These are phyloP conservation scores for Helleia helle DNA, from an alignment of 2,888 invertebrate species.

Conservation along the genomic window DNA sequence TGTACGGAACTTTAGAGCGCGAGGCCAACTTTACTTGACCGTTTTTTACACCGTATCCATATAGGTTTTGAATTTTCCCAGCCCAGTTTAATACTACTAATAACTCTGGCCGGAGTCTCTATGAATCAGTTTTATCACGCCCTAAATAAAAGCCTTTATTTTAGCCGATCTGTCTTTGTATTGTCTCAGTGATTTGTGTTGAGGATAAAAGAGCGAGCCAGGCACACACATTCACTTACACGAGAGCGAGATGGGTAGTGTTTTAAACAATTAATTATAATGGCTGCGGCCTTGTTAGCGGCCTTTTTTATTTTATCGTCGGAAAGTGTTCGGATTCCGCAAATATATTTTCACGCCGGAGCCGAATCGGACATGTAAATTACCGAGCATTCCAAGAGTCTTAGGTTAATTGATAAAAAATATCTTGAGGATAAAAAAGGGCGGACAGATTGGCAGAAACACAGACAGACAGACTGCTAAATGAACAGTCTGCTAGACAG, in stretches of 20 bases:
- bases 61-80: background rate
- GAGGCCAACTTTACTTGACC: background rate
- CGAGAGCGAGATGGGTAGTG: conserved; percentile 27
- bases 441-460: too few species aligned
- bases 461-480: too few species aligned
- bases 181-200: conserved; percentile 59
- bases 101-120: background rate
- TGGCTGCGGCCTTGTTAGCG: conserved; percentile 43
- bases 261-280: conserved; percentile 50
- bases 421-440: background rate
- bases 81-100: background rate
- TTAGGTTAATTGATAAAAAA: background rate
- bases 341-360: conserved; percentile 51
- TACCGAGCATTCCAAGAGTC: conserved; percentile 17
- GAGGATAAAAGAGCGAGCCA: conserved; percentile 29
- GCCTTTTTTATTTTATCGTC: conserved; percentile 43
- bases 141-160: conserved; percentile 25
- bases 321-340: conserved; percentile 36
- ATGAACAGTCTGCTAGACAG: too few species aligned
- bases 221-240: conserved; percentile 19
- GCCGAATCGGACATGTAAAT: conserved; percentile 48
- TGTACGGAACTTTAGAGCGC: background rate
- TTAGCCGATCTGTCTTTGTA: conserved; percentile 39
- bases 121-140: conserved; percentile 26
- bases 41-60: background rate